Evolutionary conservation across 2,888 invertebrate genomes (phyloP).

Genomic region (Cataglyphis albicans): DNA sequence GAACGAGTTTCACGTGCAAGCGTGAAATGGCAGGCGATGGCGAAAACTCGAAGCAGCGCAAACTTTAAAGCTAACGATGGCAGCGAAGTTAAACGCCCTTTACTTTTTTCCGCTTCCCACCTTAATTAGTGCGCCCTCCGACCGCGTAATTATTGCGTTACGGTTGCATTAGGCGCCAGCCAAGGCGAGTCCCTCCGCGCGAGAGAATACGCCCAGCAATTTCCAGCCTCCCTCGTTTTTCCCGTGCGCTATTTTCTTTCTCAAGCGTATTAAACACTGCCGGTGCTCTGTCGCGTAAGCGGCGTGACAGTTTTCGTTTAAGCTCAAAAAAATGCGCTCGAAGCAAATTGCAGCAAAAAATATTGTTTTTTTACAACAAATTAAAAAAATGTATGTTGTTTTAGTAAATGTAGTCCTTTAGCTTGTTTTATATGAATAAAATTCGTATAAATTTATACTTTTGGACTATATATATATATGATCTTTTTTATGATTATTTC

Average conservation of each 20-base stretch:
- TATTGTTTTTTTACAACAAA: constrained; percentile 24
- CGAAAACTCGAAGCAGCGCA: neutral
- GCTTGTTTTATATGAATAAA: neutral
- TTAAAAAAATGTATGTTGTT: neutral
- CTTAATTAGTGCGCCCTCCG: constrained; percentile 65
- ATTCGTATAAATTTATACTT: constrained; percentile 4
- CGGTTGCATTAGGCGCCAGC: constrained; percentile 55
- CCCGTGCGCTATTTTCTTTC: neutral
- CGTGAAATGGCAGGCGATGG: neutral
- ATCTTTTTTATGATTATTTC: constrained; percentile 2
- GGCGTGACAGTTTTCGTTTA: constrained; percentile 19
- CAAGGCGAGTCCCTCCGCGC: constrained; percentile 20
- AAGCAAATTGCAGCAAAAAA: constrained; percentile 14
- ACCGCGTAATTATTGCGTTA: constrained; percentile 68
- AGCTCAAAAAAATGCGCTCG: neutral
- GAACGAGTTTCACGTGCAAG: neutral
- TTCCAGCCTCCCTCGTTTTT: constrained; percentile 8
- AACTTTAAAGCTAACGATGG: constrained; percentile 12
- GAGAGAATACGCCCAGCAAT: constrained; percentile 29
- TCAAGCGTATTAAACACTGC: neutral
- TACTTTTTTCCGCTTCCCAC: constrained; percentile 50
- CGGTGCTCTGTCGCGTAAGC: neutral
- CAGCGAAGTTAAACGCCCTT: constrained; percentile 44
- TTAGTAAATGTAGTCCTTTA: neutral
- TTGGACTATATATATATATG: neutral